These are phyloP conservation scores for Chydorus sphaericus DNA, from an alignment of 2,888 invertebrate species.

Conservation along the genomic window DNA sequence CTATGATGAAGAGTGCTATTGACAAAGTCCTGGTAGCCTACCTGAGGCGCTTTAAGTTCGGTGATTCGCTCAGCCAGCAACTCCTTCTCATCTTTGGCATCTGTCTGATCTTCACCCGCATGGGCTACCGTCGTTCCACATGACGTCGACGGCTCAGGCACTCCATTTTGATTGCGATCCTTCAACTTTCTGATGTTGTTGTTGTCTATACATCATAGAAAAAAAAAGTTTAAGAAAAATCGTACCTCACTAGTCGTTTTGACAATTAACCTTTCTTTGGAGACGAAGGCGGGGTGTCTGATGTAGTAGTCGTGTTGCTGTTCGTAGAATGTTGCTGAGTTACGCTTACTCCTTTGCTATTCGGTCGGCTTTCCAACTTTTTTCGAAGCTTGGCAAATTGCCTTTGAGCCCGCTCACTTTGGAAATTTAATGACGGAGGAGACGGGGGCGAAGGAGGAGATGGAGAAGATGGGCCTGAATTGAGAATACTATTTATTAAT, in stretches of 20 bases:
- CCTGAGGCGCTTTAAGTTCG: conserved; percentile 1
- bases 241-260: background rate
- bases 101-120: background rate
- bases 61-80: background rate
- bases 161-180: conserved; percentile 10
- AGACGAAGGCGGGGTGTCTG: conserved; percentile 46
- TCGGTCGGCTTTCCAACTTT: conserved; percentile 53
- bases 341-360: conserved; percentile 16
- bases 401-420: conserved; percentile 60
- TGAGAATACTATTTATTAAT: too few relatives aligned
- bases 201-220: conserved; percentile 43
- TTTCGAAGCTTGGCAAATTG: conserved; percentile 61
- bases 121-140: too few relatives aligned
- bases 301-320: conserved; percentile 19
- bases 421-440: conserved; percentile 24
- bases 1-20: background rate
- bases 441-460: background rate
- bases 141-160: background rate
- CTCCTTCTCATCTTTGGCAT: background rate
- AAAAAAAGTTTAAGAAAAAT: background rate
- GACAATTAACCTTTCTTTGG: conserved; percentile 47
- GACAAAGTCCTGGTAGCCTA: background rate
- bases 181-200: conserved; percentile 47
- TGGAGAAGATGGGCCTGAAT: background rate
- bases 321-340: too few relatives aligned